Base-by-base conservation (phyloP, 1,140 invertebrate genomes). In the Diuraphis noxia region DNA sequence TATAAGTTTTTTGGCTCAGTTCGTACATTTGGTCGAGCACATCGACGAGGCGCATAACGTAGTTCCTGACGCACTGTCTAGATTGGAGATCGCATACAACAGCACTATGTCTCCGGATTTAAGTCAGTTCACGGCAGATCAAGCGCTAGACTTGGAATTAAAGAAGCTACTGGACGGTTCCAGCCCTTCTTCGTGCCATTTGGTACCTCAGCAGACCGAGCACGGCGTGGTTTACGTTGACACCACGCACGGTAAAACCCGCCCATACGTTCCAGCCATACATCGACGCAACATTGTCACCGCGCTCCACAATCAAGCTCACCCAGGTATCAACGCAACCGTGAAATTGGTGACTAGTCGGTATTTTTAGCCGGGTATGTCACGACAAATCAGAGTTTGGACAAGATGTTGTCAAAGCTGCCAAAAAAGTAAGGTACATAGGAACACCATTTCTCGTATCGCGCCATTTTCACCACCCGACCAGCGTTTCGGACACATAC, bases 41-140 rank as follows among this genome's bases (percentile, higher is more conserved):
- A 38, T 89, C 30, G 10, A 19, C 49, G n/a, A 49, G n/a, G n/a
- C 49, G 4, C 36, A 93, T 9, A 94, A 95, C 87, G 86, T 93
- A 1, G 92, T 93, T 2, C 93, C 94, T 0, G 93, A 94, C 90
- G 91, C 93, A 1, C 90, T 94, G 1, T 93, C 93, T 3, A 92
- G 94, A 19, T 92, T 92, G 2, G 91, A 88, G 13, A 2, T 86
- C 1, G 13, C 46, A 21, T 9, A 6, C 46, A 63, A 30, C 56
- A 63, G 0, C 9, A 9, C 8, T 13, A 85, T 9, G 5, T 17
- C 2, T 19, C 36, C 77, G 2, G 77, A 40, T 9, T 0, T 38
- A 1, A 40, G 17, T 0, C 77, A 81, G 36, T 81, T 36, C 41
- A 25, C 82, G 0, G 21, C n/a, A 4, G 82, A 85, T n/a, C 82